Conservation (phyloP, 2,888 invertebrate species). For the Geophilus truncorum region DNA sequence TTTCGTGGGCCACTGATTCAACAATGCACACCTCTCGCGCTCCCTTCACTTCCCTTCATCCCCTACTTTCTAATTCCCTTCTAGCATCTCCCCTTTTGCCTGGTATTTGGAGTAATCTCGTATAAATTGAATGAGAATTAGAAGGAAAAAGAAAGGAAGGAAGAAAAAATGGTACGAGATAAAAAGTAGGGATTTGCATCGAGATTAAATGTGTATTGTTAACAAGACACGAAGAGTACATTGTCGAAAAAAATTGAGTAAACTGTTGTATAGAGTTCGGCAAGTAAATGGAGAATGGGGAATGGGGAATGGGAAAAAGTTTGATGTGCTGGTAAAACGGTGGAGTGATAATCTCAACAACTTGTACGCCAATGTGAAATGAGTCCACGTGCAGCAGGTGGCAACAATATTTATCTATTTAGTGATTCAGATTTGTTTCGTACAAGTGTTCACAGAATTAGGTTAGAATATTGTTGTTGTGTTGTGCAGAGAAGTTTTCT, state of each 20-base stretch:
- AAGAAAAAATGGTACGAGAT: background rate
- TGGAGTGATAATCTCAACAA: no score
- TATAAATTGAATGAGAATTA: conserved; percentile 10
- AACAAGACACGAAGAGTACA: background rate
- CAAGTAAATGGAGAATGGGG: no score
- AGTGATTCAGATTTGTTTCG: no score
- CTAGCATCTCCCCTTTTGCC: background rate
- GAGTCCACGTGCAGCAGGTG: no score
- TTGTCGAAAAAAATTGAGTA: background rate
- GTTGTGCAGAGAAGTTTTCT: no score
- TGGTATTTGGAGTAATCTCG: background rate
- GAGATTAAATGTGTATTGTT: background rate
- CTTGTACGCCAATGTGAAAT: no score
- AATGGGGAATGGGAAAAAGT: no score
- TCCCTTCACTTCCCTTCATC: background rate
- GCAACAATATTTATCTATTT: no score
- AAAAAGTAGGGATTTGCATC: background rate
- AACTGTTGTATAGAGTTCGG: background rate
- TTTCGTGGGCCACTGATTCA: background rate
- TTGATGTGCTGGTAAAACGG: no score
- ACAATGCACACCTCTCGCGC: background rate
- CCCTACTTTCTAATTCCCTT: background rate
- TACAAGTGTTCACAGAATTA: no score
- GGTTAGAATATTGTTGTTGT: no score
- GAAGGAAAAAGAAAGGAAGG: background rate